These are phyloP conservation scores for Paracanthobrama guichenoti DNA, from an alignment of 2,113 vertebrate species.

Conservation along the genomic window DNA sequence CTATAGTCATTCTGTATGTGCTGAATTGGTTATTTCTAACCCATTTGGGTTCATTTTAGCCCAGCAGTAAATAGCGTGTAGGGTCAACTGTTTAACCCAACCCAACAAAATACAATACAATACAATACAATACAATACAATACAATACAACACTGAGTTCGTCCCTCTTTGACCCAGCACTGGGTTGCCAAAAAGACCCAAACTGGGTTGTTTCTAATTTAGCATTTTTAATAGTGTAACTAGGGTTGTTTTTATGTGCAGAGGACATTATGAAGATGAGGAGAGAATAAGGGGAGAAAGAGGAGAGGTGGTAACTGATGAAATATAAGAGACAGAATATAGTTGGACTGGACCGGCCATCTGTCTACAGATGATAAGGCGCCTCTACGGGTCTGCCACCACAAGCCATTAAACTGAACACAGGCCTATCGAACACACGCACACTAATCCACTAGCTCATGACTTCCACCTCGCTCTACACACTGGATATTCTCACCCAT, in stretches of 20 bases:
- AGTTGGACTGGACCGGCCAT: constrained; percentile 32
- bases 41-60: background rate
- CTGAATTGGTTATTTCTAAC: background rate
- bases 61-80: background rate
- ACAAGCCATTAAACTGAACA: constrained; percentile 15
- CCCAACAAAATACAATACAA: too few relatives aligned
- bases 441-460: constrained; percentile 7
- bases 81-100: too few relatives aligned
- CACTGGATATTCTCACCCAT: background rate
- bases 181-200: background rate
- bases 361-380: constrained; percentile 45
- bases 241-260: background rate
- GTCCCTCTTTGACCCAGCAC: too few relatives aligned
- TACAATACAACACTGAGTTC: background rate
- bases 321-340: constrained; percentile 15
- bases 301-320: constrained; percentile 23
- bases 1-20: background rate
- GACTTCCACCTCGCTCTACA: background rate
- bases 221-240: background rate
- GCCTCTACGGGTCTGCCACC: constrained; percentile 19
- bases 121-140: too few relatives aligned
- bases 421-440: background rate
- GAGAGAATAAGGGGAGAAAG: background rate
- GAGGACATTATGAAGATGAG: background rate
- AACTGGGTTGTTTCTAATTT: background rate